Evolutionary conservation across 2,888 invertebrate species (phyloP).

Genomic region (Myopa tessellatipennis): DNA sequence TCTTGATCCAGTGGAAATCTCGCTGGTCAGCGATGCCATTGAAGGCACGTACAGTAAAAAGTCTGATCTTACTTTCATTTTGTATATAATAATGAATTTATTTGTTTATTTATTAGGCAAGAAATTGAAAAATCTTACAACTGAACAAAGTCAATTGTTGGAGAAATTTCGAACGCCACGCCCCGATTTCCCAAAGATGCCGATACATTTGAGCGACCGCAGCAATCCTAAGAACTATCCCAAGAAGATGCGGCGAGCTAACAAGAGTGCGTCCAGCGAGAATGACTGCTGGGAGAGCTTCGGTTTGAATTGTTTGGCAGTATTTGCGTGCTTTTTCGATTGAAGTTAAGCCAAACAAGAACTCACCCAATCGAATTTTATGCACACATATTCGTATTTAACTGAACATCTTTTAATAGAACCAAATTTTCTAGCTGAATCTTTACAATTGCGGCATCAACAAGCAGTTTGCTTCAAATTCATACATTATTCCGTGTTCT

Average conservation of each 20-base stretch:
- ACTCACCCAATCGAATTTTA: neutral
- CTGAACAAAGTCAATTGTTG: conserved; percentile 64
- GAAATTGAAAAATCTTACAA: conserved; percentile 64
- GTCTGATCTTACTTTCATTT: conserved; percentile 1
- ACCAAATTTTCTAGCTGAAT: neutral
- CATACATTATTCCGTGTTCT: neutral
- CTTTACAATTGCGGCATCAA: neutral
- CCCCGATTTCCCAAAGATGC: conserved; percentile 66
- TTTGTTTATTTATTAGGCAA: conserved; percentile 54
- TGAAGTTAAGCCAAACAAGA: conserved; percentile 51
- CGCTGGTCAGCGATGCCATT: conserved; percentile 62
- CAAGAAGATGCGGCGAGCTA: conserved; percentile 66
- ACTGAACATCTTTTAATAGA: neutral
- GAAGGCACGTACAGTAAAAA: conserved; percentile 53
- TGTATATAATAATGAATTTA: neutral
- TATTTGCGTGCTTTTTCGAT: conserved; percentile 68
- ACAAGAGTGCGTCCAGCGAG: conserved; percentile 59
- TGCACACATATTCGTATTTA: neutral
- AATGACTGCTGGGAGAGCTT: conserved; percentile 66
- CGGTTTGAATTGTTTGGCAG: conserved; percentile 65
- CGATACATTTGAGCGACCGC: conserved; percentile 67
- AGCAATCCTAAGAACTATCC: conserved; percentile 67
- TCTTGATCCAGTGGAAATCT: conserved; percentile 62
- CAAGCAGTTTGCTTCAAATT: neutral
- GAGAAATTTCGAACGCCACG: conserved; percentile 65